These are phyloP conservation scores for Pipistrellus nathusii DNA, from an alignment of 2,797 vertebrate species.

Conservation along the genomic window DNA sequence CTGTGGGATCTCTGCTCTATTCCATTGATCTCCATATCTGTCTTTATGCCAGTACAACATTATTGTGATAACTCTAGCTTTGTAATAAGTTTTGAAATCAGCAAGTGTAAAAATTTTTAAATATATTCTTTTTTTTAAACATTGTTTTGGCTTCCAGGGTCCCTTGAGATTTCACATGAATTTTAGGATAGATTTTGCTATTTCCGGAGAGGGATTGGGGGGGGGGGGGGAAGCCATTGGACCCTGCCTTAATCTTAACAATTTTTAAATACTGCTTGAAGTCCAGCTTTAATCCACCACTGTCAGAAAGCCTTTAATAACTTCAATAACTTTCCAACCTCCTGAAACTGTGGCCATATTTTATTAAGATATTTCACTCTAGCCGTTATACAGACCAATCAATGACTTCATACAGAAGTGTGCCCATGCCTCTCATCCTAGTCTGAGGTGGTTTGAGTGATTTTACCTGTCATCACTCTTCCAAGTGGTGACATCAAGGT, in stretches of 20 bases:
- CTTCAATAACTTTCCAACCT: neutral
- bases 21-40: neutral
- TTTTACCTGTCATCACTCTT: neutral
- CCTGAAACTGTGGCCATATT: neutral
- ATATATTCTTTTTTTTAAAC: conserved; percentile 32
- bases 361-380: neutral
- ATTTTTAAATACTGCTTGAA: neutral
- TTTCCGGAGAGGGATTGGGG: neutral
- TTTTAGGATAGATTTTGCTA: neutral
- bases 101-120: neutral
- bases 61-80: neutral
- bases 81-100: conserved; percentile 28
- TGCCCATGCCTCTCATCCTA: neutral
- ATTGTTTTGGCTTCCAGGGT: neutral
- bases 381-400: neutral
- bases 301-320: neutral
- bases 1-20: neutral
- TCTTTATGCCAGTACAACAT: neutral
- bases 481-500: neutral
- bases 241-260: conserved; percentile 1
- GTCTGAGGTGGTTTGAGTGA: neutral
- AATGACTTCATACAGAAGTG: neutral
- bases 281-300: neutral
- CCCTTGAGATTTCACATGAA: neutral
- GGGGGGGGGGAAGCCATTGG: too few species aligned